Evolutionary conservation across 2,113 vertebrate species (phyloP).

Genomic region (Pycnonotus jocosus): DNA sequence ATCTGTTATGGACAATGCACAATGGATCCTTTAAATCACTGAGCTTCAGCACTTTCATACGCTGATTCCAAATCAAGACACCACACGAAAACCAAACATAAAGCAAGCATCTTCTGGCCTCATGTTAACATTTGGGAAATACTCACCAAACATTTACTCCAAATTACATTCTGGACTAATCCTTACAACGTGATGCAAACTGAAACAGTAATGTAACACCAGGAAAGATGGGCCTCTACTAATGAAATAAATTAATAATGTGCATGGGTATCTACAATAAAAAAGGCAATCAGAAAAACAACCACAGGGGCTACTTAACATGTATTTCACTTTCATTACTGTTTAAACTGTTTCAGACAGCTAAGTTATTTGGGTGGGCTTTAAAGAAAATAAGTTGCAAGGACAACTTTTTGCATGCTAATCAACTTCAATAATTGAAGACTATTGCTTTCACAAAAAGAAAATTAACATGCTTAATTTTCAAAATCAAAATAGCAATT

Average conservation of each 20-base stretch:
- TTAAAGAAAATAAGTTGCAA: background rate
- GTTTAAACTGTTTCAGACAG: background rate
- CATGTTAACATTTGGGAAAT: background rate
- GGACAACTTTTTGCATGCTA: background rate
- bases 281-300: background rate
- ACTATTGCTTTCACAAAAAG: background rate
- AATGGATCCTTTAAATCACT: background rate
- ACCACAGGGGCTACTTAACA: background rate
- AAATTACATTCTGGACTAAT: background rate
- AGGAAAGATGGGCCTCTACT: background rate
- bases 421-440: background rate
- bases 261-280: background rate
- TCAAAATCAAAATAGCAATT: background rate
- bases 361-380: background rate
- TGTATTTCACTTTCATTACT: background rate
- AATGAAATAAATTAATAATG: background rate
- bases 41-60: background rate
- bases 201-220: background rate
- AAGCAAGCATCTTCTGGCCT: background rate
- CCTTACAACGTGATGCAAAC: background rate
- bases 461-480: background rate
- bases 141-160: background rate
- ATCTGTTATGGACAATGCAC: conserved; percentile 1
- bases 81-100: background rate
- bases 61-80: background rate